phyloP scores from a whole-genome alignment of 2,797 vertebrate species.

The Brotula barbata region DNA sequence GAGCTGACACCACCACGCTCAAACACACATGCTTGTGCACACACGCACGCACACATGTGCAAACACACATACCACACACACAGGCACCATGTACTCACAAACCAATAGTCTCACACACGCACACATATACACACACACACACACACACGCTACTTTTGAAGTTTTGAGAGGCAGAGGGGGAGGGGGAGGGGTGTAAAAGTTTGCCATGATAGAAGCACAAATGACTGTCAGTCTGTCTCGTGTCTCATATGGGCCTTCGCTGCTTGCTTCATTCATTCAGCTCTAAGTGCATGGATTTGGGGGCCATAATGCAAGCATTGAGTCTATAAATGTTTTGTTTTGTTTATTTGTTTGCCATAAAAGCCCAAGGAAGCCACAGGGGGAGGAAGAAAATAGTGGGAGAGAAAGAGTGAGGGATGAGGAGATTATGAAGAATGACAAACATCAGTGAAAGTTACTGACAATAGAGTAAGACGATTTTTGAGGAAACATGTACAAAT shows the following conservation, averaged over 20 bases:
- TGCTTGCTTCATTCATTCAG: conserved; percentile 69
- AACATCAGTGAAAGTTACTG: conserved; percentile 46
- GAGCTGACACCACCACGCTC: conserved; percentile 81
- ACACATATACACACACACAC: conserved; percentile 27
- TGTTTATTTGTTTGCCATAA: conserved; percentile 76
- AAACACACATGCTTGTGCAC: conserved; percentile 66
- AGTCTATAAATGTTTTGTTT: conserved; percentile 78
- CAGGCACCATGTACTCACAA: conserved; percentile 31
- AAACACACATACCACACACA: conserved; percentile 30
- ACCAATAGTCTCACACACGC: conserved; percentile 33
- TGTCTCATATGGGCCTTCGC: conserved; percentile 66
- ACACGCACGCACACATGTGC: conserved; percentile 52
- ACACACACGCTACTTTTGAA: conserved; percentile 54
- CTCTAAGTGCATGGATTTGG: conserved; percentile 65
- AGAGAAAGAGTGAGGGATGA: conserved; percentile 37
- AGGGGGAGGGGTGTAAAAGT: conserved; percentile 75
- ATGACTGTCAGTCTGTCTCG: conserved; percentile 60
- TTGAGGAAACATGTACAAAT: conserved; percentile 7
- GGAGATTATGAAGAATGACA: conserved; percentile 38
- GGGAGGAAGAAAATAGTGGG: conserved; percentile 58
- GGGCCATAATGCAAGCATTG: conserved; percentile 66
- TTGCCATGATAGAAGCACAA: conserved; percentile 68
- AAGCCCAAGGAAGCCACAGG: conserved; percentile 66
- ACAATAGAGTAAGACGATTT: conserved; percentile 43
- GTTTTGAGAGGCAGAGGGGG: conserved; percentile 70